Percentiles rank a stretch among this genome's conserved stretches.
Conservation (phyloP, 2,888 invertebrate genomes). For the Stictocephala bisonia region DNA sequence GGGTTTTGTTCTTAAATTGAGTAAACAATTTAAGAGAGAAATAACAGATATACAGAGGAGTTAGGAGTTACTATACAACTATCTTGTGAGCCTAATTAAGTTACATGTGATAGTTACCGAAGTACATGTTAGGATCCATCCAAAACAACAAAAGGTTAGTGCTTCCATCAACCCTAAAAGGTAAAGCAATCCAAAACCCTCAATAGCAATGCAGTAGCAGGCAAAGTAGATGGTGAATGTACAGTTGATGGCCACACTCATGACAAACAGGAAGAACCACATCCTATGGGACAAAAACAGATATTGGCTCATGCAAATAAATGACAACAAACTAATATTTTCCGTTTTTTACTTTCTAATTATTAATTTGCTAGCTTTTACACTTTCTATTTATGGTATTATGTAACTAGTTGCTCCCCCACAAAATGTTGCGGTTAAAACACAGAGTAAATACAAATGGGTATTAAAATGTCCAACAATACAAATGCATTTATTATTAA, state of each 20-base stretch:
- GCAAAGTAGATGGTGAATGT: constrained; percentile 90
- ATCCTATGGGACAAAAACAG: constrained; percentile 75
- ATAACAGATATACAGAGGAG: no score
- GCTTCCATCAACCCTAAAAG: constrained; percentile 85
- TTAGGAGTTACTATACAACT: no score
- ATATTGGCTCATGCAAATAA: neutral
- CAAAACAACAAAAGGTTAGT: constrained; percentile 85
- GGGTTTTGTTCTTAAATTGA: neutral
- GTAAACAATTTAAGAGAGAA: neutral
- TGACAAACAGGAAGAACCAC: constrained; percentile 93
- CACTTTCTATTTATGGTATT: no score
- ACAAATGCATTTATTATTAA: no score
- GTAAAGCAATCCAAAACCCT: constrained; percentile 87
- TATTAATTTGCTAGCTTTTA: no score
- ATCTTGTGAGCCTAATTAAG: neutral
- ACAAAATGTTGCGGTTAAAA: no score
- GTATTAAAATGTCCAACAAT: neutral
- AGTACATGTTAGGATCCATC: constrained; percentile 88
- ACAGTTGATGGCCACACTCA: constrained; percentile 89
- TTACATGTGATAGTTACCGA: constrained; percentile 72
- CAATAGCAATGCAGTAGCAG: constrained; percentile 84
- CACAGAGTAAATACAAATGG: neutral
- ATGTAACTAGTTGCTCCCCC: no score
- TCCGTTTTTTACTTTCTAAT: no score
- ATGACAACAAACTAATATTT: neutral